Percentiles rank a stretch among this genome's conserved stretches.
Conservation (phyloP, 1,140 invertebrate species). For the Calliopsis andreniformis region DNA sequence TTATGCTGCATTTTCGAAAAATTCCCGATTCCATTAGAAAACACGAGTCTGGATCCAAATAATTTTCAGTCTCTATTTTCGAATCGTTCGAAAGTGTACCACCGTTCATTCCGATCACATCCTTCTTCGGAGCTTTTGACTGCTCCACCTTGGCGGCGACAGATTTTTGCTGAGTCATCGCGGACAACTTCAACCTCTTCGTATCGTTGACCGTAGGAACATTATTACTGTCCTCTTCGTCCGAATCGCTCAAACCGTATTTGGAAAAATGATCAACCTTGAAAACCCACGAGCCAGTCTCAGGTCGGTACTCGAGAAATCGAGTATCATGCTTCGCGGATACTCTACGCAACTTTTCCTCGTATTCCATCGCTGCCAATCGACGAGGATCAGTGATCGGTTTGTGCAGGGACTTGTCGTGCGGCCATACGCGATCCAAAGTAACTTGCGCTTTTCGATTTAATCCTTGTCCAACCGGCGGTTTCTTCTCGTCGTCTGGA, state of each 20-base stretch:
- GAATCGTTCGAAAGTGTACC: neutral
- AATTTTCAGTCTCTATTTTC: slow-evolving; percentile 15
- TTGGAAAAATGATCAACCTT: slow-evolving; percentile 98
- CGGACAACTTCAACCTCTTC: slow-evolving; percentile 73
- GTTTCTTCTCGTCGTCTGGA: slow-evolving; percentile 86
- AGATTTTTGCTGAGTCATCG: slow-evolving; percentile 7
- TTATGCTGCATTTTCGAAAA: neutral
- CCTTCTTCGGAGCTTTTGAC: slow-evolving; percentile 33
- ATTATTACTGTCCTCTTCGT: slow-evolving; percentile 89
- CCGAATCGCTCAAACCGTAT: slow-evolving; percentile 95
- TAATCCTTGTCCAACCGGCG: slow-evolving; percentile 90
- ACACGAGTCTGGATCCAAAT: neutral
- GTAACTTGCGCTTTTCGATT: slow-evolving; percentile 97
- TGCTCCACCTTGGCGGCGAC: neutral
- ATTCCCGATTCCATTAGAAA: neutral
- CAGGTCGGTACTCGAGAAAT: slow-evolving; percentile 97
- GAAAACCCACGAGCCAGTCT: slow-evolving; percentile 98
- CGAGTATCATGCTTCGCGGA: slow-evolving; percentile 93
- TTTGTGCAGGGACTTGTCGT: slow-evolving; percentile 90
- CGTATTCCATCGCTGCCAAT: slow-evolving; percentile 92
- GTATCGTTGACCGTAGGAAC: slow-evolving; percentile 63
- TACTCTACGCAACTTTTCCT: slow-evolving; percentile 91
- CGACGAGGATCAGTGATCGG: slow-evolving; percentile 91
- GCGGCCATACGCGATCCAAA: slow-evolving; percentile 96
- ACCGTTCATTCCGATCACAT: neutral